Percentiles rank a stretch among this genome's conserved stretches.
These are phyloP conservation scores for Melieria crassipennis DNA, from an alignment of 2,888 invertebrate genomes.

Conservation along the genomic window DNA sequence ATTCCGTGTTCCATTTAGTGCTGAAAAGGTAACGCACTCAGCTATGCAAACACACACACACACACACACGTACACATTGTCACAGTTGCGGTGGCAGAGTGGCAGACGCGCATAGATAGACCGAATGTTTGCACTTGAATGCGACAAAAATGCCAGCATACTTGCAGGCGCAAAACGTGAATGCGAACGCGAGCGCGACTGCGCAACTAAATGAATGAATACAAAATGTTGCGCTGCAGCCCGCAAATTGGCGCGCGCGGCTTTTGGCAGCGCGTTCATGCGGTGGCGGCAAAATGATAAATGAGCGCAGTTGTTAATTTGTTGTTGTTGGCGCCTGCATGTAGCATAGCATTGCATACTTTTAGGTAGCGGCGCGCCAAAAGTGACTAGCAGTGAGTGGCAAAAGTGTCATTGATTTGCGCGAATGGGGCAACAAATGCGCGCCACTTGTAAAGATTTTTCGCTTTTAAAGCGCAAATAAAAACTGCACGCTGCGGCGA, in stretches of 20 bases:
- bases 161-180: not conserved
- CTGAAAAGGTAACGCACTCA: not conserved
- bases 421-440: too few relatives aligned
- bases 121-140: not conserved
- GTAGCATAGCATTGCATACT: too few relatives aligned
- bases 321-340: too few relatives aligned
- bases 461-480: too few relatives aligned
- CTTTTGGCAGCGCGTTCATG: constrained; percentile 30
- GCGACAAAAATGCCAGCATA: not conserved
- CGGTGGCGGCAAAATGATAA: constrained; percentile 33
- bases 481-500: too few relatives aligned
- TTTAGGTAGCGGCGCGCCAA: too few relatives aligned
- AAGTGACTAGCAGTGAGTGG: too few relatives aligned
- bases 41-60: not conserved
- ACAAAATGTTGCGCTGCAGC: not conserved
- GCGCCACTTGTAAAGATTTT: too few relatives aligned
- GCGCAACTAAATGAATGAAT: constrained; percentile 31
- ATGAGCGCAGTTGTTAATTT: constrained; percentile 2
- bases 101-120: not conserved
- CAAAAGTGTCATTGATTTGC: too few relatives aligned
- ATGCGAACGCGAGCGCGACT: constrained; percentile 4
- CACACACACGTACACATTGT: not conserved
- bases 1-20: constrained; percentile 5
- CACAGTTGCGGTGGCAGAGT: not conserved
- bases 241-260: constrained; percentile 18